phyloP scores from a whole-genome alignment of 2,888 invertebrate genomes.

The Macaria liturata region DNA sequence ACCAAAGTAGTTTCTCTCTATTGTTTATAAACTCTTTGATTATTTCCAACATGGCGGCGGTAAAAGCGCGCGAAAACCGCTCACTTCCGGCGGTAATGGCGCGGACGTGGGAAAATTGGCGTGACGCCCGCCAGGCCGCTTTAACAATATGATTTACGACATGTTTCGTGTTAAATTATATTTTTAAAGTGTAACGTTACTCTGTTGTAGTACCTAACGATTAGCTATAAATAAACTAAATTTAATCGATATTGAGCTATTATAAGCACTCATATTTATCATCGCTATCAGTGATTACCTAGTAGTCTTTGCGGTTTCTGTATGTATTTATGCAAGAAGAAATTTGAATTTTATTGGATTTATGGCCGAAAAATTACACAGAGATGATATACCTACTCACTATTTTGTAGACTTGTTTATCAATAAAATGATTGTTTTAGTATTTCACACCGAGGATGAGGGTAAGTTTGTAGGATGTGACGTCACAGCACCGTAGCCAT shows the following conservation, averaged over 20 bases:
- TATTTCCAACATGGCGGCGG: slow-evolving; percentile 35
- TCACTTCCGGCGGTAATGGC: slow-evolving; percentile 79
- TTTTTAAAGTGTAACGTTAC: slow-evolving; percentile 39
- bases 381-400: too few relatives aligned
- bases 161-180: slow-evolving; percentile 44
- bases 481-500: slow-evolving; percentile 16
- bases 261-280: too few relatives aligned
- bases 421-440: slow-evolving; percentile 56
- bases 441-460: slow-evolving; percentile 69
- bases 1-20: too few relatives aligned
- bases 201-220: background rate
- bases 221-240: too few relatives aligned
- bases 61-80: slow-evolving; percentile 67
- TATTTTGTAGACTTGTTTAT: slow-evolving; percentile 5
- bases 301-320: too few relatives aligned
- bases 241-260: too few relatives aligned
- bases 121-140: slow-evolving; percentile 47
- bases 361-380: too few relatives aligned
- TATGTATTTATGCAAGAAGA: too few relatives aligned
- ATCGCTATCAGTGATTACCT: too few relatives aligned
- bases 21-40: too few relatives aligned
- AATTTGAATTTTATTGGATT: too few relatives aligned
- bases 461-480: slow-evolving; percentile 58
- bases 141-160: slow-evolving; percentile 54
- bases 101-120: slow-evolving; percentile 54